phyloP scores from a whole-genome alignment of 2,113 vertebrate species.

The Geococcyx californianus region DNA sequence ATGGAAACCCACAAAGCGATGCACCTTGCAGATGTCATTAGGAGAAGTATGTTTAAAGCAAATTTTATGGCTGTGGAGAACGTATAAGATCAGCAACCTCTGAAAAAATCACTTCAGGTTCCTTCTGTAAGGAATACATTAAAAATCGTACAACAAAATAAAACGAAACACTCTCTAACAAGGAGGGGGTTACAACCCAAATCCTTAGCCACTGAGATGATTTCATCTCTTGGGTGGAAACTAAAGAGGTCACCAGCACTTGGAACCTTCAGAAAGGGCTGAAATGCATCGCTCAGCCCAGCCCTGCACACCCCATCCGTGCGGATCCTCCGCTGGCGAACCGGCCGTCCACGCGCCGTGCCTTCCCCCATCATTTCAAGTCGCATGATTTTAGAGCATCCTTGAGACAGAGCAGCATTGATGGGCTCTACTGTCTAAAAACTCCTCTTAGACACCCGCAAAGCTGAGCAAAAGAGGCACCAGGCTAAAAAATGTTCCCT shows the following conservation, averaged over 20 bases:
- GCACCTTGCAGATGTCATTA: background rate
- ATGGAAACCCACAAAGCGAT: background rate
- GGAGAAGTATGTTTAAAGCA: background rate
- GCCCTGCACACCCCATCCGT: background rate
- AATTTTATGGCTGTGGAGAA: background rate
- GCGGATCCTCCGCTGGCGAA: rapidly evolving
- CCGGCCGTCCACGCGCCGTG: background rate
- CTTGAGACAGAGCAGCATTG: constrained; percentile 59
- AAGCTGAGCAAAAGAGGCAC: constrained; percentile 61
- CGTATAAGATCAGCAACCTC: background rate
- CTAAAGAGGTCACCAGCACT: background rate
- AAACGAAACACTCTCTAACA: no score
- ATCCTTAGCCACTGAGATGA: background rate
- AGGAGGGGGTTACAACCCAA: no score
- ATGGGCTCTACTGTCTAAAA: constrained; percentile 64
- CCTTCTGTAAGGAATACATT: background rate
- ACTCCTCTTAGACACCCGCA: constrained; percentile 21
- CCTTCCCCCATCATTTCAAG: background rate
- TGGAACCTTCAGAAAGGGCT: background rate
- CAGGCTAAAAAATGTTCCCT: constrained; percentile 63
- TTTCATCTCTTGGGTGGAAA: background rate
- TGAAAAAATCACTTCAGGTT: background rate
- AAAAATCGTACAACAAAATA: background rate
- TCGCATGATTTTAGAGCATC: background rate
- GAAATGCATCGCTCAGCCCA: background rate